These are phyloP conservation scores for Ectemnius continuus DNA, from an alignment of 2,888 invertebrate species.

Conservation along the genomic window DNA sequence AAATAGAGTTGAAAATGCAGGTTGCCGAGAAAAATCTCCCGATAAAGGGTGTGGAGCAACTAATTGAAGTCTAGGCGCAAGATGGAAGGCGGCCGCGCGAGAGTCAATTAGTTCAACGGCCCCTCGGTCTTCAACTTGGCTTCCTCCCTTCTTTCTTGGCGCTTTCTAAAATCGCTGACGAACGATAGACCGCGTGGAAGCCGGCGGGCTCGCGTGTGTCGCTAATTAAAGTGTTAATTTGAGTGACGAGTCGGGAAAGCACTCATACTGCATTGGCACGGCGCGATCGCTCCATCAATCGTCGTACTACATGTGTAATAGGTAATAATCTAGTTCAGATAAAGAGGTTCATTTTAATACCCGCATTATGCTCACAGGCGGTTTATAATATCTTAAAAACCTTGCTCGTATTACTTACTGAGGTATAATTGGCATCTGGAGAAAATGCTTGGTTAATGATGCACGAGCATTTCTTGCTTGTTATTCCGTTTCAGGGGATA, in stretches of 20 bases:
- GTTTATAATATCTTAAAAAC: too few species aligned
- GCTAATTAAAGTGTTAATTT: conserved; percentile 69
- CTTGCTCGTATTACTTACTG: too few species aligned
- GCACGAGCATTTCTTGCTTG: conserved; percentile 15
- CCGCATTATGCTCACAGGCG: too few species aligned
- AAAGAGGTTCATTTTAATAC: too few species aligned
- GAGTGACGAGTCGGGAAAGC: conserved; percentile 38
- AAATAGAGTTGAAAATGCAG: neutral
- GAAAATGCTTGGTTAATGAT: conserved; percentile 24
- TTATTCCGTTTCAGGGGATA: conserved; percentile 16
- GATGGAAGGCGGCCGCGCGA: neutral
- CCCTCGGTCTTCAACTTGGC: conserved; percentile 9
- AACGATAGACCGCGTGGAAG: conserved; percentile 15
- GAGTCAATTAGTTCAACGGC: conserved; percentile 29
- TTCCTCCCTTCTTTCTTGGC: conserved; percentile 13
- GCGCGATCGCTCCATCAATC: too few species aligned
- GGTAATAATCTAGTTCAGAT: too few species aligned
- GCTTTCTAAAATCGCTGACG: conserved; percentile 41
- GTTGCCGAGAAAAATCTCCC: neutral
- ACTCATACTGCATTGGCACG: too few species aligned
- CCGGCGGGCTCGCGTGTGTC: conserved; percentile 32
- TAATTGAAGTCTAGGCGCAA: conserved; percentile 5
- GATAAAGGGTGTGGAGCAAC: neutral
- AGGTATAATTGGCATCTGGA: conserved; percentile 34
- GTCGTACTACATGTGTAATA: too few species aligned